Percentiles rank a stretch among this genome's conserved stretches.
Conservation (phyloP, 2,888 invertebrate genomes). For the Drosophila formosana region DNA sequence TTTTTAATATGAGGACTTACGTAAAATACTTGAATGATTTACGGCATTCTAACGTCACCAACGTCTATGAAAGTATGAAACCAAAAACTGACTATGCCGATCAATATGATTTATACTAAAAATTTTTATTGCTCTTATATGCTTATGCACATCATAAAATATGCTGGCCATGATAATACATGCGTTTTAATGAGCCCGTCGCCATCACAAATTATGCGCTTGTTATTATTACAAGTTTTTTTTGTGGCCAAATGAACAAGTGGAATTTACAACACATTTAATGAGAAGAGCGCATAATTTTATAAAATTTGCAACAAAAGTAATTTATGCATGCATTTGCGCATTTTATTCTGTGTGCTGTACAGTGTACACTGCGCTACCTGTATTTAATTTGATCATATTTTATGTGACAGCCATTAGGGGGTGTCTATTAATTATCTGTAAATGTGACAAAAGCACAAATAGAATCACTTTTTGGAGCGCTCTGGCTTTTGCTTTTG, state of each 20-base stretch:
- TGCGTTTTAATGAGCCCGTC: slow-evolving; percentile 60
- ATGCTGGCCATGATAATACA: slow-evolving; percentile 53
- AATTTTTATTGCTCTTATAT: slow-evolving; percentile 34
- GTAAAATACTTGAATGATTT: neutral
- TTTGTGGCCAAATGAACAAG: slow-evolving; percentile 44
- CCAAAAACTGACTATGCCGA: neutral
- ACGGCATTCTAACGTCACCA: neutral
- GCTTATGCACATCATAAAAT: slow-evolving; percentile 46
- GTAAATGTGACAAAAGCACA: slow-evolving; percentile 53
- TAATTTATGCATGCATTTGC: slow-evolving; percentile 22
- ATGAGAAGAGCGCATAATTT: slow-evolving; percentile 38
- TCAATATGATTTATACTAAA: slow-evolving; percentile 11
- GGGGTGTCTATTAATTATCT: slow-evolving; percentile 66
- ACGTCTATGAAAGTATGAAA: neutral
- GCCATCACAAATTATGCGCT: slow-evolving; percentile 34
- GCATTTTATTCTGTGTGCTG: neutral
- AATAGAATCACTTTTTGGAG: slow-evolving; percentile 47
- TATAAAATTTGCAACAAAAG: slow-evolving; percentile 35
- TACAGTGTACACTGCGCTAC: slow-evolving; percentile 6
- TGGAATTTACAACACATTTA: slow-evolving; percentile 61
- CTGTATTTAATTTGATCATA: slow-evolving; percentile 65
- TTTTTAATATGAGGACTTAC: neutral
- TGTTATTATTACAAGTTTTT: slow-evolving; percentile 7
- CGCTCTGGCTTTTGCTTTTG: slow-evolving; percentile 41
- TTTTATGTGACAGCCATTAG: slow-evolving; percentile 60